Percentiles rank a stretch among this genome's conserved stretches.
Evolutionary conservation across 2,113 vertebrate genomes (phyloP).

Genomic region (Oreochromis spilurus): DNA sequence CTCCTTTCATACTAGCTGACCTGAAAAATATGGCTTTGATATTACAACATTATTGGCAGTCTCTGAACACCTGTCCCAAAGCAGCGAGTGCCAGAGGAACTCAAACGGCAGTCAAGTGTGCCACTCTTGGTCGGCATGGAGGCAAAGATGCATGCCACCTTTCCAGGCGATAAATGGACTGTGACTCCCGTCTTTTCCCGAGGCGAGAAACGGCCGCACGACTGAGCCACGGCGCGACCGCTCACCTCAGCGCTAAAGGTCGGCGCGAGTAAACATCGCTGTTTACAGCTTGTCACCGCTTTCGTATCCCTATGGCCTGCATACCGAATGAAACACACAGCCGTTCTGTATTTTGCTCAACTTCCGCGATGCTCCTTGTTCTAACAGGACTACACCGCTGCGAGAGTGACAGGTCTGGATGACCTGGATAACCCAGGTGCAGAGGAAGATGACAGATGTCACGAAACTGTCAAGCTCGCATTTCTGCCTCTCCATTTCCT

Average conservation of each 20-base stretch:
- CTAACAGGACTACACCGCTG: background rate
- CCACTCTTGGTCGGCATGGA: background rate
- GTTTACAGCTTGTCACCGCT: background rate
- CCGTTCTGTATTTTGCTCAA: background rate
- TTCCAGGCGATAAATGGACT: conserved; percentile 44
- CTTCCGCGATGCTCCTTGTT: background rate
- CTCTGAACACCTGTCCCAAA: conserved; percentile 47
- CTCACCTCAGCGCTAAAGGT: conserved; percentile 33
- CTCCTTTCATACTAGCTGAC: conserved; percentile 53
- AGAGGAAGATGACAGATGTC: conserved; percentile 45
- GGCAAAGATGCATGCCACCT: conserved; percentile 18
- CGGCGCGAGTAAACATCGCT: background rate
- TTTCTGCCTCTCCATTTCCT: conserved; percentile 33
- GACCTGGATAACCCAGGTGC: conserved; percentile 47
- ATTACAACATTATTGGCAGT: conserved; percentile 51
- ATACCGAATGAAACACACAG: background rate
- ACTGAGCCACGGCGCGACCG: background rate
- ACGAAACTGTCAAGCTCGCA: conserved; percentile 43
- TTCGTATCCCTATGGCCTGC: background rate
- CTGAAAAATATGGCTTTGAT: conserved; percentile 58
- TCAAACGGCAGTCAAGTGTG: conserved; percentile 19
- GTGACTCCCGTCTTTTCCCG: background rate
- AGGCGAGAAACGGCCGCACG: background rate
- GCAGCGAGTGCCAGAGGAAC: conserved; percentile 20
- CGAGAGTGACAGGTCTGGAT: conserved; percentile 18